Conservation (phyloP, 2,888 invertebrate species). For the Drosophila atroscutellata region DNA sequence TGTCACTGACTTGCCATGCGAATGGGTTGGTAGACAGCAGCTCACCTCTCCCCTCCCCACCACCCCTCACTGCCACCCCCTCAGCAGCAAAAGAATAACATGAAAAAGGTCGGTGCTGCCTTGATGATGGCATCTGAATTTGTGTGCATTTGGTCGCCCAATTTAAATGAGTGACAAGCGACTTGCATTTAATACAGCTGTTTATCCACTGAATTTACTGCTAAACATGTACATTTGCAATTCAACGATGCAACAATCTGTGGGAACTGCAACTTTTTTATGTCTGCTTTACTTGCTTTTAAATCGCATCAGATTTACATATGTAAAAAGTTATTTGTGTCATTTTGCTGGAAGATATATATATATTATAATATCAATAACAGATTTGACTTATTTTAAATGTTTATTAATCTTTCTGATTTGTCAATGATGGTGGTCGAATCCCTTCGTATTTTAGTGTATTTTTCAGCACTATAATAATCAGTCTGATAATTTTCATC, state of each 20-base stretch:
- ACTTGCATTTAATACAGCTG: conserved; percentile 55
- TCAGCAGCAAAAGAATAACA: conserved; percentile 42
- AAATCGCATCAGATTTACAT: not conserved
- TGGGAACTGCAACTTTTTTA: conserved; percentile 5
- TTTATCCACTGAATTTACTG: conserved; percentile 25
- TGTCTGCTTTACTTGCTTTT: not conserved
- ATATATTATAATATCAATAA: too few species aligned
- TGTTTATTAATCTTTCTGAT: not conserved
- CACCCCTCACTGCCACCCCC: not conserved
- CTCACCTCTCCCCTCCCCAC: not conserved
- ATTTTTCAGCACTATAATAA: not conserved
- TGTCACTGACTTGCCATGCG: conserved; percentile 40
- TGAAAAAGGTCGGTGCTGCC: conserved; percentile 69
- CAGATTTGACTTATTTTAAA: not conserved
- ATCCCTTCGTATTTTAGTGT: not conserved
- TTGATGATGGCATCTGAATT: conserved; percentile 59
- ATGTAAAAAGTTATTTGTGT: not conserved
- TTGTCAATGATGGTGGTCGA: not conserved
- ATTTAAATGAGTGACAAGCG: conserved; percentile 73
- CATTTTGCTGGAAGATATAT: too few species aligned
- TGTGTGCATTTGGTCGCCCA: conserved; percentile 62
- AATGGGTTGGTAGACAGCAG: conserved; percentile 7
- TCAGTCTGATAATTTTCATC: not conserved
- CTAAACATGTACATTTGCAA: conserved; percentile 35
- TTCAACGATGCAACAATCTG: conserved; percentile 21